A percentile compares a stretch with the other conserved stretches of the same genome.
phyloP scores from a whole-genome alignment of 2,113 vertebrate genomes.

The Motacilla tschutschensis region DNA sequence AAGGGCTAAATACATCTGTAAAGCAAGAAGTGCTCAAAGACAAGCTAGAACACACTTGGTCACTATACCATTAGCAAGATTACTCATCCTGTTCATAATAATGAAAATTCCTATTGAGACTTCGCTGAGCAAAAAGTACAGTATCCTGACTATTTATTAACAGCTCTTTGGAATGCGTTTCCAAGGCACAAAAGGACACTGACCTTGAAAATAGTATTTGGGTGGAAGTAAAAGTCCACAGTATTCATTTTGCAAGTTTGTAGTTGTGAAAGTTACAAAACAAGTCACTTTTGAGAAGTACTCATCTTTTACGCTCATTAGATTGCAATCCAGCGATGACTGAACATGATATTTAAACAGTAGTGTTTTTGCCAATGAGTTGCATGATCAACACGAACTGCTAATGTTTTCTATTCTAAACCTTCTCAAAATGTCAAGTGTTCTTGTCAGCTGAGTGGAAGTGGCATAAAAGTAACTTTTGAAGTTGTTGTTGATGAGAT shows the following conservation, averaged over 20 bases:
- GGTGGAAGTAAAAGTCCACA: background rate
- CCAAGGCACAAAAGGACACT: background rate
- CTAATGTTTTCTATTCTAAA: conserved; percentile 70
- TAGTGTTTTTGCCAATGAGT: conserved; percentile 68
- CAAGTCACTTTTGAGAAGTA: conserved; percentile 46
- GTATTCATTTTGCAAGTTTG: conserved; percentile 14
- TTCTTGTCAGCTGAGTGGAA: conserved; percentile 65
- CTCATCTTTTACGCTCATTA: conserved; percentile 55
- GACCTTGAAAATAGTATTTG: background rate
- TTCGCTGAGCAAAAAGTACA: background rate
- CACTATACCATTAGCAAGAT: background rate
- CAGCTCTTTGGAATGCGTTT: background rate
- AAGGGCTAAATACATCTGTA: background rate
- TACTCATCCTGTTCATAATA: background rate
- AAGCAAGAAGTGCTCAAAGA: background rate
- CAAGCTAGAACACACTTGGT: background rate
- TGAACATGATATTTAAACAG: conserved; percentile 66
- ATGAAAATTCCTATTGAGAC: background rate
- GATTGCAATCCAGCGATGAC: conserved; percentile 63
- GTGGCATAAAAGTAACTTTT: conserved; percentile 60
- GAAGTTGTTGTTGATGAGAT: conserved; percentile 52
- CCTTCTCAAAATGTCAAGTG: conserved; percentile 69
- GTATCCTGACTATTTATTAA: background rate
- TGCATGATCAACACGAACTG: conserved; percentile 68
- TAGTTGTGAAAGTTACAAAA: conserved; percentile 17